Evolutionary conservation across 2,113 vertebrate genomes (phyloP), one percentile per base, ranked within the genome.

Genomic region (Scolopax mira): DNA sequence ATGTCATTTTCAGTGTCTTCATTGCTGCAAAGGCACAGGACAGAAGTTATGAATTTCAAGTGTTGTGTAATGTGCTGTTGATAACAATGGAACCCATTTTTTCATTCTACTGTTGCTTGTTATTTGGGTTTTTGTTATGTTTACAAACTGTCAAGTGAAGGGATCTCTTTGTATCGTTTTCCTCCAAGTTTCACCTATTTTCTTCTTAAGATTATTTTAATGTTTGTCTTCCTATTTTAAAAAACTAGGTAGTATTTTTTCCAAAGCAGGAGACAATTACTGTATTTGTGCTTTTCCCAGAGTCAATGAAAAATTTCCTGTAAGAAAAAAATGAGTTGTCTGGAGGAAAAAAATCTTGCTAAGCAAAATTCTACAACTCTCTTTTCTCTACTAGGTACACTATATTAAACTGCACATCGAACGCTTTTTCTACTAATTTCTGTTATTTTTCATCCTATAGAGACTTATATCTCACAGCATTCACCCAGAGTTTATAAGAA

Each of bases 401-500:
- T 51, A 3, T 69, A 73, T 84, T 85, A 83, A 96, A 93, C 73
- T 94, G 87, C 79, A 83, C 1, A 0, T 90, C 71, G 86, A 60
- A 89, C 91, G 79, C 85, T 91, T 96, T 96, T 94, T 28, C 66
- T 77, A 48, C 86, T 97, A 80, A 96, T 95, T 97, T 93, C 96
- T 93, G 75, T 94, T 97, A 67, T 94, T 96, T 95, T 93, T 96
- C 74, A 55, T 97, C 33, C 95, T 89, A 91, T 42, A 65, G 94
- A 87, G 82, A 78, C 81, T 86, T 87, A 71, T 74, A 67, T 93
- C 95, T 94, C 88, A 35, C 82, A 82, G 64, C 51, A 70, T 97
- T 92, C 96, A 94, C 95, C 89, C 88, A 21, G 91, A 94, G 92
- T 97, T 96, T 88, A 62, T 91, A 97, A 93, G 96, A 98, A 96